Evolutionary conservation across 2,113 vertebrate genomes (phyloP).

Genomic region (Grantiella picta): DNA sequence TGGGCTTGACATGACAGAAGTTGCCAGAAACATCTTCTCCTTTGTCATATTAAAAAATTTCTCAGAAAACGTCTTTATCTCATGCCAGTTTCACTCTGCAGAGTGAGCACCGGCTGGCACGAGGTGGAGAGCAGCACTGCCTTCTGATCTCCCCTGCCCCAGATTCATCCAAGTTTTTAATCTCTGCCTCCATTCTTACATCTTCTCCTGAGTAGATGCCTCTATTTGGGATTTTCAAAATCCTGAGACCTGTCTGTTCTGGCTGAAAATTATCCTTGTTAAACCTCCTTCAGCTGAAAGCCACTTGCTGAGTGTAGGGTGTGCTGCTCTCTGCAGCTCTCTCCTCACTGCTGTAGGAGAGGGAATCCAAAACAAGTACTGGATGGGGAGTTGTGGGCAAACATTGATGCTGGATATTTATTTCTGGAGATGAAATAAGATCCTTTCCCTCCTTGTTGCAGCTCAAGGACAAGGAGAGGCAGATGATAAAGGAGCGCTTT

Average conservation of each 20-base stretch:
- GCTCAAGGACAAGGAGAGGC: constrained; percentile 97
- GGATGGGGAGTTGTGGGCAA: background rate
- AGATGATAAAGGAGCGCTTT: constrained; percentile 96
- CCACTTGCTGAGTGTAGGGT: background rate
- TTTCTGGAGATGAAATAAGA: background rate
- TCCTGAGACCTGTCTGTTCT: background rate
- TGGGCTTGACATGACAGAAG: background rate
- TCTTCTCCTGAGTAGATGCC: background rate
- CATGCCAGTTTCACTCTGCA: background rate
- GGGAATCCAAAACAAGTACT: background rate
- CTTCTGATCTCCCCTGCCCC: background rate
- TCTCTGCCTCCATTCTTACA: background rate
- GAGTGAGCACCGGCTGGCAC: background rate
- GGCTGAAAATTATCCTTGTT: background rate
- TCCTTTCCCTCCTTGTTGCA: constrained; percentile 54
- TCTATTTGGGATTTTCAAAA: background rate
- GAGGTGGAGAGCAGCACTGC: background rate
- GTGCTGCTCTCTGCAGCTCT: background rate
- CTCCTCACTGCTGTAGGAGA: background rate
- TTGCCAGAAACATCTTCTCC: background rate
- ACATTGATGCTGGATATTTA: background rate
- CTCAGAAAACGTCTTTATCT: background rate
- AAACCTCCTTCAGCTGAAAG: background rate
- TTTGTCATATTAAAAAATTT: background rate
- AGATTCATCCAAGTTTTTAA: background rate